Evolutionary conservation across 2,113 vertebrate species (phyloP).

Genomic region (Gila orcuttii): DNA sequence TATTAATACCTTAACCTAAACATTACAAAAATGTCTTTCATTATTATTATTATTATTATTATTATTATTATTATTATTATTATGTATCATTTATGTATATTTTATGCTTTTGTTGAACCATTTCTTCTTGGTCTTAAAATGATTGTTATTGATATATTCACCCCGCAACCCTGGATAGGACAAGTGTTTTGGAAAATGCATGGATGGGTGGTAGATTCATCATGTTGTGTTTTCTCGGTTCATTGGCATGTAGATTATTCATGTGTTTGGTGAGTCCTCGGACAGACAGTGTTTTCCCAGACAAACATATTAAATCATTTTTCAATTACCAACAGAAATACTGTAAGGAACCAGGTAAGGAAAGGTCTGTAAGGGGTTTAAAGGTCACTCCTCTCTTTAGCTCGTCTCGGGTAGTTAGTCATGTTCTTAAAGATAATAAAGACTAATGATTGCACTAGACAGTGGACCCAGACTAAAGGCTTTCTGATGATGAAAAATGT

Average conservation of each 20-base stretch:
- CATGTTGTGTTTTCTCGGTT: background rate
- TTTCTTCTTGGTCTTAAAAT: background rate
- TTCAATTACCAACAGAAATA: background rate
- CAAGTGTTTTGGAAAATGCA: background rate
- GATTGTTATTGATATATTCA: background rate
- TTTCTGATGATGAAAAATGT: conserved; percentile 16
- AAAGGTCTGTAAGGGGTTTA: conserved; percentile 1
- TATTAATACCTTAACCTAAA: background rate
- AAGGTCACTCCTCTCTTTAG: conserved; percentile 38
- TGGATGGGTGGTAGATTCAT: background rate
- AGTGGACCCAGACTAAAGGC: conserved; percentile 8
- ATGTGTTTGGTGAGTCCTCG: background rate
- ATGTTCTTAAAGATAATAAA: conserved; percentile 38
- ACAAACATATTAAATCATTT: background rate
- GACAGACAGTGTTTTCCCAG: background rate
- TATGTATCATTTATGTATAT: background rate
- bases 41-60: background rate
- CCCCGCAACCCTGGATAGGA: background rate
- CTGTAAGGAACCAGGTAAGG: conserved; percentile 23
- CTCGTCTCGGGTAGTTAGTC: conserved; percentile 34
- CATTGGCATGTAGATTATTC: conserved; percentile 20
- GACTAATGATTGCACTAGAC: conserved; percentile 24
- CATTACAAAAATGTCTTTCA: background rate
- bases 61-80: background rate
- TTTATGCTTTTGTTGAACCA: background rate